Evolutionary conservation across 2,888 invertebrate species (phyloP).

Genomic region (Ischnus inquisitorius): DNA sequence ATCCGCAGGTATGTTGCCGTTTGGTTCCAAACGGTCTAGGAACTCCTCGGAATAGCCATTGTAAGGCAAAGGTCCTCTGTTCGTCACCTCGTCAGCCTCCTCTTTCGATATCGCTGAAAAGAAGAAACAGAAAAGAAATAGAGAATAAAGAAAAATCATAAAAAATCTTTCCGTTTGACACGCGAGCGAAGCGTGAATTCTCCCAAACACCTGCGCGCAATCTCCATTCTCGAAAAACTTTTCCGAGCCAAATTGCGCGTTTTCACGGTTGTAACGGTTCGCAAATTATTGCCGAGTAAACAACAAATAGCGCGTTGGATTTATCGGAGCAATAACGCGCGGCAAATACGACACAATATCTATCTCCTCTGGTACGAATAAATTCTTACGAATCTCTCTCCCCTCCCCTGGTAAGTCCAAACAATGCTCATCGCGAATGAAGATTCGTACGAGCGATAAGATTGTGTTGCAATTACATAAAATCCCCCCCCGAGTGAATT

Average conservation of each 20-base stretch:
- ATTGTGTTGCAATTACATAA: constrained; percentile 57
- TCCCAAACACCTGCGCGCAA: neutral
- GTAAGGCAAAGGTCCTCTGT: constrained; percentile 93
- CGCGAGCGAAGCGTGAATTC: neutral
- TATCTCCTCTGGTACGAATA: constrained; percentile 41
- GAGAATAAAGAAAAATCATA: constrained; percentile 18
- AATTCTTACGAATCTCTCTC: constrained; percentile 51
- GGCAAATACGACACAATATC: constrained; percentile 58
- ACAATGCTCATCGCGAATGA: constrained; percentile 36
- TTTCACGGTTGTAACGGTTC: neutral
- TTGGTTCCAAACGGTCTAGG: constrained; percentile 96
- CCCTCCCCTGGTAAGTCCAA: neutral
- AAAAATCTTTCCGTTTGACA: neutral
- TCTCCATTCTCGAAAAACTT: neutral
- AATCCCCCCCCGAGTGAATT: constrained; percentile 54
- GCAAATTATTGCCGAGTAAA: constrained; percentile 53
- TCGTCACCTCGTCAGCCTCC: constrained; percentile 91
- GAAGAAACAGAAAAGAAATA: constrained; percentile 75
- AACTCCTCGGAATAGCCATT: constrained; percentile 98
- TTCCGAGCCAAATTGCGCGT: constrained; percentile 4
- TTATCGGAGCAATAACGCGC: constrained; percentile 31
- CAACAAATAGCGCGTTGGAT: constrained; percentile 48
- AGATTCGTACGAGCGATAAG: constrained; percentile 61
- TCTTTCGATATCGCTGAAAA: constrained; percentile 96
- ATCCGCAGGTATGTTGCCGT: constrained; percentile 96